phyloP scores from a whole-genome alignment of 2,888 invertebrate species.

The Oscheius sp. region DNA sequence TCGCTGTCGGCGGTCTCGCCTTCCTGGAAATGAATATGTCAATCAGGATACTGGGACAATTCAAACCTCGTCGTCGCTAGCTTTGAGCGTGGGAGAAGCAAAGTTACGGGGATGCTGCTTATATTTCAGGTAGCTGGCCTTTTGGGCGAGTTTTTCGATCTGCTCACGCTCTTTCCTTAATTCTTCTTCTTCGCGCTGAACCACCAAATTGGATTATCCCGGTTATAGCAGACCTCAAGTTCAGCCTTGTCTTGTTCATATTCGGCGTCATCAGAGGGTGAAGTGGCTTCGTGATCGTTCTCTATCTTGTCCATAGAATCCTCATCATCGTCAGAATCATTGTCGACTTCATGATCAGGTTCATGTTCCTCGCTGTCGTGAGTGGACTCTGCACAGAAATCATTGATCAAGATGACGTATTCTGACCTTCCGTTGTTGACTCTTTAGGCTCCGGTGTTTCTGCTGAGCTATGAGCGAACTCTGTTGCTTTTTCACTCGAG shows the following conservation, averaged over 20 bases:
- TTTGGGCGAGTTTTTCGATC: slow-evolving; percentile 17
- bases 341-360: slow-evolving; percentile 8
- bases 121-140: slow-evolving; percentile 30
- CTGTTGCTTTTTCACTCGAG: slow-evolving; percentile 8
- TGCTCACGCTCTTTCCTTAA: slow-evolving; percentile 6
- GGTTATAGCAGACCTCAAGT: slow-evolving; percentile 12
- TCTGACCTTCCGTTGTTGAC: background rate
- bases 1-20: background rate
- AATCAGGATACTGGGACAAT: background rate
- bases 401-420: background rate
- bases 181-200: slow-evolving; percentile 25
- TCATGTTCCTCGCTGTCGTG: slow-evolving; percentile 6
- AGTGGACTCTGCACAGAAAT: background rate
- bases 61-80: slow-evolving; percentile 31
- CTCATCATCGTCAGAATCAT: too few species aligned
- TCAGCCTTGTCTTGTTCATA: slow-evolving; percentile 34
- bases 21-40: background rate
- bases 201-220: background rate
- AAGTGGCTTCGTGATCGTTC: background rate
- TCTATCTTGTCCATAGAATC: slow-evolving; percentile 9
- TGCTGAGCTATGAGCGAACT: background rate
- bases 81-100: slow-evolving; percentile 50
- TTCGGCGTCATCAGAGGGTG: slow-evolving; percentile 9
- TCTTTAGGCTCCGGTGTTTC: slow-evolving; percentile 2
- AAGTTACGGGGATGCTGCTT: slow-evolving; percentile 53